Conservation (phyloP, 2,797 vertebrate genomes). For the Enteromius paludinosus region DNA sequence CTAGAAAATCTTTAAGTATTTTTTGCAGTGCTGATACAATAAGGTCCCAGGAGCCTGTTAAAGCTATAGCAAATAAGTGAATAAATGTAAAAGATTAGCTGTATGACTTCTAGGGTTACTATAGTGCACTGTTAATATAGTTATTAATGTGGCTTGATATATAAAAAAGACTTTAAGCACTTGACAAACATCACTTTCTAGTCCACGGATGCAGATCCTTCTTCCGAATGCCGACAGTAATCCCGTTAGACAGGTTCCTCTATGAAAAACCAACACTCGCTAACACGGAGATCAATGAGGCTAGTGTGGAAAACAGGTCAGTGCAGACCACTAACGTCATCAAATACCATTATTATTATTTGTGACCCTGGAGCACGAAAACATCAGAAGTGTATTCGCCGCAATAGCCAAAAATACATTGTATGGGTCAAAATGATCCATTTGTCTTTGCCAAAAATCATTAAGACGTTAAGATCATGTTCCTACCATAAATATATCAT, state of each 20-base stretch:
- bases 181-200: constrained; percentile 43
- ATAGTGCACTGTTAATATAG: background rate
- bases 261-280: constrained; percentile 33
- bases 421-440: too few species aligned
- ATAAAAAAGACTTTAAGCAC: constrained; percentile 23
- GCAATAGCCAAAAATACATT: too few species aligned
- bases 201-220: constrained; percentile 62
- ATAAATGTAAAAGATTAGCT: constrained; percentile 10
- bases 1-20: too few species aligned
- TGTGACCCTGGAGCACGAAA: background rate
- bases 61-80: background rate
- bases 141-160: background rate
- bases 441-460: too few species aligned
- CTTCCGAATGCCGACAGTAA: constrained; percentile 38
- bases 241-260: constrained; percentile 30
- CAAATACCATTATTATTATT: background rate
- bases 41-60: background rate
- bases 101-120: background rate
- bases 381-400: too few species aligned
- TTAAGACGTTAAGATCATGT: too few species aligned
- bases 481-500: too few species aligned
- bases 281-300: constrained; percentile 41
- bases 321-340: background rate
- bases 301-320: constrained; percentile 33
- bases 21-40: background rate